Evolutionary conservation across 2,797 vertebrate genomes (phyloP), one percentile per base, ranked within the genome.

Genomic region (Erpetoichthys calabaricus): DNA sequence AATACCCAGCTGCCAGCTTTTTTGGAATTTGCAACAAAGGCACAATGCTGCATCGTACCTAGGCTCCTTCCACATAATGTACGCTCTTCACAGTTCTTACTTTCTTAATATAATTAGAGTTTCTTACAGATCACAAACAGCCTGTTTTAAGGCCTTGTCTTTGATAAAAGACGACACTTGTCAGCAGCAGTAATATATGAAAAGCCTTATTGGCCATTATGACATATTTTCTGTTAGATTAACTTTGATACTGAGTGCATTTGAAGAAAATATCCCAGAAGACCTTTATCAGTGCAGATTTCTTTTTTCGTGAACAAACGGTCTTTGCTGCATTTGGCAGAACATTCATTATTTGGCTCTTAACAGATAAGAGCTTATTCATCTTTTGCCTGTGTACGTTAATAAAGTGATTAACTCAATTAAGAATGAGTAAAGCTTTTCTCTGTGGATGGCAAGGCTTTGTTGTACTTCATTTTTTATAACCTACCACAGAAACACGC

Each of bases 341-440:
- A 56, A 42, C 44, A 10, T 57, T 10, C 57, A 58, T 59, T 61
- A 68, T 73, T 74, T 74, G 57, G 61, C 72, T 70, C 57, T 65
- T 59, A 61, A 56, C 63, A 73, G 77, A 79, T 79, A 77, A 75
- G 65, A 69, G 65, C 60, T 52, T 66, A 73, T 76, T 77, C 68
- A 74, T 76, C 66, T 63, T 64, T 73, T 74, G 72, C 75, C 70
- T 78, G 71, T 81, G 67, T 68, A 63, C 62, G 71, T 65, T 72
- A 62, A 71, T 73, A 68, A 67, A 74, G 70, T 67, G 59, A 76
- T 79, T 70, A 77, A 74, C 68, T 76, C 70, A 72, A 73, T 78
- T 75, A 74, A 73, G 75, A 65, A 51, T 56, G 55, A 65, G 69
- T 66, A 63, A 63, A 66, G 66, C 71, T 67, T 62, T 53, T 52